Conservation (phyloP, 2,113 vertebrate genomes). For the Hucho hucho region DNA sequence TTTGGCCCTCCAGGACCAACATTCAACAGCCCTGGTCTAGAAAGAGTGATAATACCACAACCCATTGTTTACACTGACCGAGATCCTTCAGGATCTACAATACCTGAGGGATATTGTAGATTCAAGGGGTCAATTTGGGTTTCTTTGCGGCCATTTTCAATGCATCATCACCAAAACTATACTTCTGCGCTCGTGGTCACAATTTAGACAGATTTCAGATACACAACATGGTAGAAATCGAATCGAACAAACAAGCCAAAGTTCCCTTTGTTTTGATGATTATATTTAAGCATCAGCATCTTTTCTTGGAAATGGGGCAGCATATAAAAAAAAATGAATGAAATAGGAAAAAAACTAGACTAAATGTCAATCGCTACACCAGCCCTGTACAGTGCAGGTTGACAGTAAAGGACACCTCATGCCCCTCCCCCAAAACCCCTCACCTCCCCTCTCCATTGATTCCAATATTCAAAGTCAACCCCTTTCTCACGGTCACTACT, state of each 20-base stretch:
- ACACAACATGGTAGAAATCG: background rate
- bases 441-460: slow-evolving; percentile 48
- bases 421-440: slow-evolving; percentile 8
- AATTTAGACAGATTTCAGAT: background rate
- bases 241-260: slow-evolving; percentile 53
- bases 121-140: too few relatives aligned
- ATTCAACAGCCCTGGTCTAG: too few relatives aligned
- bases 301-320: slow-evolving; percentile 72
- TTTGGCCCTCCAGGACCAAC: too few relatives aligned
- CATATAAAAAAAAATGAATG: slow-evolving; percentile 75
- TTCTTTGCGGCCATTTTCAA: too few relatives aligned
- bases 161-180: too few relatives aligned
- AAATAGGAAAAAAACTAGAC: slow-evolving; percentile 58
- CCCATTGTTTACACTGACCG: too few relatives aligned
- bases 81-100: too few relatives aligned
- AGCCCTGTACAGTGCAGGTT: slow-evolving; percentile 69
- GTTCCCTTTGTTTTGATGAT: slow-evolving; percentile 66
- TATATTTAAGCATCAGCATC: slow-evolving; percentile 80
- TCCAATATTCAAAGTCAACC: slow-evolving; percentile 57
- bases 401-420: slow-evolving; percentile 47
- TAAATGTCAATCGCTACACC: slow-evolving; percentile 67
- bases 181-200: background rate
- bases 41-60: too few relatives aligned
- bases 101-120: too few relatives aligned
- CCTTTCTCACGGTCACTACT: slow-evolving; percentile 2